phyloP scores from a whole-genome alignment of 2,888 invertebrate species.

The Mycalesis mineus region DNA sequence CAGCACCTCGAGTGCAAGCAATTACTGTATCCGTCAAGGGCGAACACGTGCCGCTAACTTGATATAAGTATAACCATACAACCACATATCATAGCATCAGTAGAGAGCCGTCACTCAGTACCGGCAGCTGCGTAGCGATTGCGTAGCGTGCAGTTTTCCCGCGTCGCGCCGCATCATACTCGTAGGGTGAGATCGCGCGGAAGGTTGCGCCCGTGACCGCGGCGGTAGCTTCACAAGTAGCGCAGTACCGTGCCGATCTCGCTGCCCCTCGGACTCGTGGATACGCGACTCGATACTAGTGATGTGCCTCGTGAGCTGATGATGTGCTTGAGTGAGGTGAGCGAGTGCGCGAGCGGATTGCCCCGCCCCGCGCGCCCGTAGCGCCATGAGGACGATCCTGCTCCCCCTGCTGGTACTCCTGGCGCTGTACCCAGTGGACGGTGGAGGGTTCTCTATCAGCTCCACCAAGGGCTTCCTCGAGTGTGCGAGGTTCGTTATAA shows the following conservation, averaged over 20 bases:
- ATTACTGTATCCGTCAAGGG: conserved; percentile 14
- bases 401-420: conserved; percentile 57
- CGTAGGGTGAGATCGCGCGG: conserved; percentile 67
- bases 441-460: conserved; percentile 54
- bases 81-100: conserved; percentile 18
- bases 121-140: conserved; percentile 42
- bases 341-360: conserved; percentile 55
- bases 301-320: conserved; percentile 62
- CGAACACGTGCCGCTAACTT: conserved; percentile 18
- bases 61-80: conserved; percentile 22
- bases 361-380: conserved; percentile 54
- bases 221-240: conserved; percentile 52
- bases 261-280: conserved; percentile 58
- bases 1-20: background rate
- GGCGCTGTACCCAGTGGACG: conserved; percentile 40
- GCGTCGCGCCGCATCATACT: conserved; percentile 46
- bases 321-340: conserved; percentile 66
- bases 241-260: conserved; percentile 67
- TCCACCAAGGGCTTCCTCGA: conserved; percentile 68
- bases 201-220: conserved; percentile 77
- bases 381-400: conserved; percentile 65
- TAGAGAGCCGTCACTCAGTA: conserved; percentile 29
- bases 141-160: conserved; percentile 43
- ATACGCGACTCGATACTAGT: conserved; percentile 41
- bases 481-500: conserved; percentile 68